Base-by-base conservation (phyloP, 2,113 vertebrate species). In the Arizona elegans region DNA sequence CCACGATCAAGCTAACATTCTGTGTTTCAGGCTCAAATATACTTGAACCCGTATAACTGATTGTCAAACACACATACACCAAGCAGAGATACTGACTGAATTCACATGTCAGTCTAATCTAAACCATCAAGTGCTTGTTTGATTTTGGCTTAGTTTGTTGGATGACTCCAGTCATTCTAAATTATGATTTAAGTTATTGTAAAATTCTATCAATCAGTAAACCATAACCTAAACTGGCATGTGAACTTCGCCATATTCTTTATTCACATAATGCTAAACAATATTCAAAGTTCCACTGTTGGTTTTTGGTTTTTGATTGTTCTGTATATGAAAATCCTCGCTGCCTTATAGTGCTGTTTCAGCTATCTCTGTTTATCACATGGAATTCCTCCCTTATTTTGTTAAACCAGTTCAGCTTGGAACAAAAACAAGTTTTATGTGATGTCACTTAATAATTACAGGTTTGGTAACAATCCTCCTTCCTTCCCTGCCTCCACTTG, bases 381-480 rank as follows among this genome's bases (percentile, higher is more conserved):
- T 47, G 53, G 75, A 43, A 56, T 21, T 54, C 75, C 9, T 55
- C 47, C 59, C 56, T 90, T 12, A 33, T 85, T 55, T 47, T 52
- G 26, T 90, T 86, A 90, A 89, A 89, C 62, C 29, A 21, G 55
- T 86, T 90, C 29, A 52, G 38, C 70, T 8, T 53, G 88, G 29
- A 85, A 55, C 53, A 86, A 86, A 13, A 86, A 53, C 88, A 90
- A 81, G 54, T 89, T 86, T 90, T 90, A 59, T 93, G 54, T 52
- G 43, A 93, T 90, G 92, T 92, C 87, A 70, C 29, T 70, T 38
- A 58, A 52, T 93, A 93, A 93, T 93, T 90, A 86, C 75, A 93
- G 43, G 55, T 62, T 50, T 90, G 38, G 56, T 52, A 62, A 58
- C 81, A 59, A 65, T 23, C 55, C 23, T 59, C 26, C 55, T 56